These are phyloP conservation scores for Sminthurides aquaticus DNA, from an alignment of 2,888 invertebrate species.

Conservation along the genomic window DNA sequence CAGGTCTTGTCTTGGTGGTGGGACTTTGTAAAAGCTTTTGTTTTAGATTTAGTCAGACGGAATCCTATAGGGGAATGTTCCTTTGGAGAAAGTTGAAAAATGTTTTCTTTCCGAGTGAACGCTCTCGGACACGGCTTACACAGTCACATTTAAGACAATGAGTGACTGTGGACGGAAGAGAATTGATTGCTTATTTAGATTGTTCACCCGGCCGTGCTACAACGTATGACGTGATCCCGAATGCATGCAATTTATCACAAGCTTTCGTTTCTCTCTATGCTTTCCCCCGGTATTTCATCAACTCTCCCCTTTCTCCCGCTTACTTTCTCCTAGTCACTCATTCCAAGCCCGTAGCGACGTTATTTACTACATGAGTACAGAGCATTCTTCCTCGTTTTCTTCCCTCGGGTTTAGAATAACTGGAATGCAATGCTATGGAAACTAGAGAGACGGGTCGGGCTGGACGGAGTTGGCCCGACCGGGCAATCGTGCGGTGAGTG, in stretches of 20 bases:
- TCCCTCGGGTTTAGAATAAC: background rate
- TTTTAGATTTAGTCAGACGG: too few species aligned
- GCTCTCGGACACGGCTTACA: background rate
- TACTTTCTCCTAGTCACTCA: too few species aligned
- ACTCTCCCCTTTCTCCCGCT: background rate
- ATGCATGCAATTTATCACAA: background rate
- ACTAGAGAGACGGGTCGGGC: background rate
- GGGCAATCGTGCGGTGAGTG: too few species aligned
- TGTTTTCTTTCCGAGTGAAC: background rate
- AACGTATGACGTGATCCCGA: background rate
- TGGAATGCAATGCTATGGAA: background rate
- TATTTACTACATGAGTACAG: too few species aligned
- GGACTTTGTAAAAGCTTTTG: too few species aligned
- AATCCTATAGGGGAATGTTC: too few species aligned
- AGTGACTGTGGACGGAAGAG: background rate
- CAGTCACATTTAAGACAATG: background rate
- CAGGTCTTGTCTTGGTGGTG: too few species aligned
- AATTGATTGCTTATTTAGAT: background rate
- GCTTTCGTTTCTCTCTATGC: background rate
- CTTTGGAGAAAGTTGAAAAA: background rate
- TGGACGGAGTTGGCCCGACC: background rate
- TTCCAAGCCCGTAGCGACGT: too few species aligned
- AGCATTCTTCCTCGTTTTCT: too few species aligned
- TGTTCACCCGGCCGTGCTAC: background rate
- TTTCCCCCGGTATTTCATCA: background rate